phyloP scores from a whole-genome alignment of 1,140 invertebrate species.

The Parasteatoda tepidariorum region DNA sequence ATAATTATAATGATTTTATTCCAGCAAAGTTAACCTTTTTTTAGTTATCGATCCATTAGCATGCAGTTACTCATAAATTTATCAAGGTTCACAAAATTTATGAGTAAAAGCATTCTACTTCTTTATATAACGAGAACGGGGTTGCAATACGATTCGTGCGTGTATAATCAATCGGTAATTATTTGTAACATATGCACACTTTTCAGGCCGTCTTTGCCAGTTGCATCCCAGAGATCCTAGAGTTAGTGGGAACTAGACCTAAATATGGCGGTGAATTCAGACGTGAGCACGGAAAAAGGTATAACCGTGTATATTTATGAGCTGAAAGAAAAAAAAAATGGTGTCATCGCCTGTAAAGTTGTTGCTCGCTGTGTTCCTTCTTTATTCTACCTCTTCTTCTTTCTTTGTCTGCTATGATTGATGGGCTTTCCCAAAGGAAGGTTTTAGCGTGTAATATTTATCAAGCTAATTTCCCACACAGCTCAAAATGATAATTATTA shows the following conservation, averaged over 20 bases:
- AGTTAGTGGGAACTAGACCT: constrained; percentile 96
- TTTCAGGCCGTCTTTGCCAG: constrained; percentile 78
- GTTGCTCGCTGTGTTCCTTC: constrained; percentile 39
- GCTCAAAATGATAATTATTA: neutral
- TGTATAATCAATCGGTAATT: neutral
- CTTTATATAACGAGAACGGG: too few relatives aligned
- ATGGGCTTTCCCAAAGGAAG: neutral
- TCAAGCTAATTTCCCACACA: neutral
- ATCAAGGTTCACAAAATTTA: too few relatives aligned
- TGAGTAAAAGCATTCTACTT: too few relatives aligned
- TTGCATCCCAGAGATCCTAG: constrained; percentile 99
- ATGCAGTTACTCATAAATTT: too few relatives aligned
- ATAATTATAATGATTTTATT: too few relatives aligned
- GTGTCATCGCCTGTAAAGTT: constrained; percentile 43
- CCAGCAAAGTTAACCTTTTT: too few relatives aligned
- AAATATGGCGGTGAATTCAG: constrained; percentile 98
- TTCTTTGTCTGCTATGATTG: constrained; percentile 18
- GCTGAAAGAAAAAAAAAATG: neutral
- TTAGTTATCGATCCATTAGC: too few relatives aligned
- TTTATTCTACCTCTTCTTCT: constrained; percentile 37
- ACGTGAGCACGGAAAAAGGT: constrained; percentile 98
- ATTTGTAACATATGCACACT: neutral
- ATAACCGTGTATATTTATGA: constrained; percentile 66
- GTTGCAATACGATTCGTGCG: neutral
- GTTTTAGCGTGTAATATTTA: neutral